Evolutionary conservation across 2,113 vertebrate species (phyloP), one percentile per base, ranked within the genome.

Genomic region (Platichthys flesus): DNA sequence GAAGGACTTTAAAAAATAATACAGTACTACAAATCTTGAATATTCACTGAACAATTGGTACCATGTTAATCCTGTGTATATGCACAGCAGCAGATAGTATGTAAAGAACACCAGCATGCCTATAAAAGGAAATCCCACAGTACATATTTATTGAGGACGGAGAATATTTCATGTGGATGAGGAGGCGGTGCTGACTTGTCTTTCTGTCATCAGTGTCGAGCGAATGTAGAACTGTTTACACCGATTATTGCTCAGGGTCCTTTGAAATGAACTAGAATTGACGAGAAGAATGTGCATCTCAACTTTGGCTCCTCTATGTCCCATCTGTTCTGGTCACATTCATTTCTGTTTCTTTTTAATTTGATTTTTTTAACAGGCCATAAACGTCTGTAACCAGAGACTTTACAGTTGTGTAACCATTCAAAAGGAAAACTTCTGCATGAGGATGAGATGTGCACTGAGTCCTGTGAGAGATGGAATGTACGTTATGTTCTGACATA

Each of bases 201-300:
- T 71, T 73, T 65, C 23, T 85, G 74, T 77, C 77, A 4, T 67
- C 4, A 28, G 69, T 84, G 87, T 79, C 81, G 81, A 81, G 80
- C 66, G 66, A 91, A 87, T 85, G 78, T 93, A 77, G 82, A 87
- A 84, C 87, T 90, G 92, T 94, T 94, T 91, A 93, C 91, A 86
- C 83, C 73, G 81, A 81, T 85, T 87, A 88, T 81, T 84, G 89
- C 94, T 94, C 93, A 94, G 92, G 93, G 92, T 93, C 85, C 83
- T 90, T 85, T 88, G 42, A 84, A 85, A 83, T 88, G 76, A 85
- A 93, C 78, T 82, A 59, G 74, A 86, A 86, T 82, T 81, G 82
- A 90, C 82, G 77, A 69, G 83, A 84, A 87, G 90, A 91, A 90
- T 90, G 88, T 92, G 80, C 49, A 76, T 62, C 67, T 71, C 63